Base-by-base conservation (phyloP, 2,888 invertebrate species). In the Litoditis marina region DNA sequence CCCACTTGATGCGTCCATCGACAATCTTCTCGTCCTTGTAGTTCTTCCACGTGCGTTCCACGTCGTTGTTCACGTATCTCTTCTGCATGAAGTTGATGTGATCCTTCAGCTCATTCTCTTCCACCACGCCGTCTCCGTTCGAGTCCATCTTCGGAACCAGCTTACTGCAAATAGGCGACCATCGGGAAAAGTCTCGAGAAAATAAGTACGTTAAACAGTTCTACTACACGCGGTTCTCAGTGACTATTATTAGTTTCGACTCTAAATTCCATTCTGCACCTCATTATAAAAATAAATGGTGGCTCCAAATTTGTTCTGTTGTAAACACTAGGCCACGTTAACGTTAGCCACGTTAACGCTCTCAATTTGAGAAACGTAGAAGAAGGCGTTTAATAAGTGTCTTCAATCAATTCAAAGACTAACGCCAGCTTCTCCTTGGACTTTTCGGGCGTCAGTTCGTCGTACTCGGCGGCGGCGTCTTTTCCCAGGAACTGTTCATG, bases 401-500 rank as follows among this genome's bases (percentile, higher is more conserved):
- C n/a, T n/a, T n/a, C n/a, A 34, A 25, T 32, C 16, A 50, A 7
- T 31, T 13, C 28, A 27, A 42, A 4, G 32, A 75, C 83, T 78
- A 74, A 85, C 85, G 80, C 83, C 31, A 98, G 86, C 81, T 94
- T 88, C 60, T 91, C 88, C 81, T 91, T 90, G 84, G 94, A 94
- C 84, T 98, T 95, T 84, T 96, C 94, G 2, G 95, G 95, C 0
- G 91, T 87, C 49, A 98, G 86, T 78, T 94, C 90, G 83, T 95
- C 94, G 83, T 95, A 98, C 3, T 91, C 89, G 83, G 92, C 91
- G 0, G 95, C 92, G 13, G 86, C 85, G 71, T 93, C 92, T 83
- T 93, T 92, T 0, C 96, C 96, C 13, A 98, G 87, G 84, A 98
- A 96, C 0, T 94, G 94, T 83, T 96, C 95, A 83, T 96, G 96